These are phyloP conservation scores for Andrena flavipes DNA, from an alignment of 2,888 invertebrate genomes.

Conservation along the genomic window DNA sequence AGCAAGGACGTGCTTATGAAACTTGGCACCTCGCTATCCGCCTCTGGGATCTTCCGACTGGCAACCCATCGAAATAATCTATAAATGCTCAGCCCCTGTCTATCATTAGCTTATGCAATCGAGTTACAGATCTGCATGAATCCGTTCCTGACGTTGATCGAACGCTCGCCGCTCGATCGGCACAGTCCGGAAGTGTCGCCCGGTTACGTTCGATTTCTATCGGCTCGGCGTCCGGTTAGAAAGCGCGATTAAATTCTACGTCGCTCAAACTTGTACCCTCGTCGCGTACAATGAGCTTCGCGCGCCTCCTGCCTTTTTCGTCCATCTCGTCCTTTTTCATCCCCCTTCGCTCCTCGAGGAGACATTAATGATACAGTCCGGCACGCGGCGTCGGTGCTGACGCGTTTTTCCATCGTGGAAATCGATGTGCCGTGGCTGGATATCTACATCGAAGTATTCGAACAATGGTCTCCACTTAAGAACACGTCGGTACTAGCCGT, in stretches of 20 bases:
- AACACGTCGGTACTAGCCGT: conserved; percentile 50
- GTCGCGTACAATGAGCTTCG: not conserved
- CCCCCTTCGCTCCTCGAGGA: not conserved
- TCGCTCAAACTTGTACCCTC: conserved; percentile 1
- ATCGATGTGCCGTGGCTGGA: conserved; percentile 13
- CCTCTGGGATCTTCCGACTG: conserved; percentile 45
- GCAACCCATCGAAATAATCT: conserved; percentile 59
- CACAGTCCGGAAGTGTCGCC: conserved; percentile 27
- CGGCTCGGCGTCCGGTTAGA: conserved; percentile 1
- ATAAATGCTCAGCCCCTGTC: conserved; percentile 57
- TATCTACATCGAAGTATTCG: conserved; percentile 46
- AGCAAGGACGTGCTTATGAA: conserved; percentile 75
- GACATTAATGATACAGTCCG: not conserved
- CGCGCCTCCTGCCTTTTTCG: not conserved
- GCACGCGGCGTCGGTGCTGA: not conserved
- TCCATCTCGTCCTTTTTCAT: not conserved
- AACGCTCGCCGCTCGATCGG: conserved; percentile 1
- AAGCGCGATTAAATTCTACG: conserved; percentile 10
- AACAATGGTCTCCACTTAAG: conserved; percentile 49
- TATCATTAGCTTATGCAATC: conserved; percentile 63
- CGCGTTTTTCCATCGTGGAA: conserved; percentile 21
- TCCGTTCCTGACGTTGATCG: conserved; percentile 52
- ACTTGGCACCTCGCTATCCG: conserved; percentile 71
- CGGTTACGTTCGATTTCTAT: conserved; percentile 8
- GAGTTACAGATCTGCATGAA: conserved; percentile 58